These are phyloP conservation scores for Lithophane semibrunnea DNA, from an alignment of 2,888 invertebrate species.

Conservation along the genomic window DNA sequence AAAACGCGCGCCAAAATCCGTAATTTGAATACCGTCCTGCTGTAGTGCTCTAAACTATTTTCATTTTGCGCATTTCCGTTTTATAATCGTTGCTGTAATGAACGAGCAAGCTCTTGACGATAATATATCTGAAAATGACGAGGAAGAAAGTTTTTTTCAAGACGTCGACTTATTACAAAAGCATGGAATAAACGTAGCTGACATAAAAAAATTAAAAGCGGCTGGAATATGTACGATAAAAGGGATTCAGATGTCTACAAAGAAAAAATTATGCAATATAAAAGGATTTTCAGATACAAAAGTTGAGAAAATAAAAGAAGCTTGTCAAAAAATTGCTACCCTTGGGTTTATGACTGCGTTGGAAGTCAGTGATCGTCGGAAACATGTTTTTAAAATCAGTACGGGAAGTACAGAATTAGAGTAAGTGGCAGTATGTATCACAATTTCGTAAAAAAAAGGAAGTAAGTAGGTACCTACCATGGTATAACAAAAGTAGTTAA, in stretches of 20 bases:
- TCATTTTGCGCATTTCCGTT: not conserved
- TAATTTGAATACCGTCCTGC: conserved; percentile 10
- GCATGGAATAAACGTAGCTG: conserved; percentile 92
- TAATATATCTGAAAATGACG: conserved; percentile 89
- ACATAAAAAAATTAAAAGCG: conserved; percentile 94
- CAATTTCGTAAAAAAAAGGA: not conserved
- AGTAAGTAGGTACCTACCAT: too few species aligned
- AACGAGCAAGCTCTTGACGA: conserved; percentile 85
- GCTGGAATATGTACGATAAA: conserved; percentile 95
- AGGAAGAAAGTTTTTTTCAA: conserved; percentile 93
- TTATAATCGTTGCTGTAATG: conserved; percentile 67
- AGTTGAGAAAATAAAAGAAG: conserved; percentile 95
- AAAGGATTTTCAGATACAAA: conserved; percentile 95
- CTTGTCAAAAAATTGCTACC: conserved; percentile 92
- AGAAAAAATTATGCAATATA: conserved; percentile 92
- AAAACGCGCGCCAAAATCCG: conserved; percentile 62
- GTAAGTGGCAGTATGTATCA: conserved; percentile 86
- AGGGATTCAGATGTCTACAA: conserved; percentile 95
- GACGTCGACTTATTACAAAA: conserved; percentile 93
- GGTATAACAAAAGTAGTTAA: not conserved
- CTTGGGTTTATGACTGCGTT: conserved; percentile 93
- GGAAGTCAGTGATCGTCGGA: conserved; percentile 93
- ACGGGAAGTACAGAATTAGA: conserved; percentile 93
- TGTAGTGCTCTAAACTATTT: not conserved
- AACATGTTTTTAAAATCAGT: conserved; percentile 93